phyloP scores from a whole-genome alignment of 2,113 vertebrate genomes.

The Arizona elegans region DNA sequence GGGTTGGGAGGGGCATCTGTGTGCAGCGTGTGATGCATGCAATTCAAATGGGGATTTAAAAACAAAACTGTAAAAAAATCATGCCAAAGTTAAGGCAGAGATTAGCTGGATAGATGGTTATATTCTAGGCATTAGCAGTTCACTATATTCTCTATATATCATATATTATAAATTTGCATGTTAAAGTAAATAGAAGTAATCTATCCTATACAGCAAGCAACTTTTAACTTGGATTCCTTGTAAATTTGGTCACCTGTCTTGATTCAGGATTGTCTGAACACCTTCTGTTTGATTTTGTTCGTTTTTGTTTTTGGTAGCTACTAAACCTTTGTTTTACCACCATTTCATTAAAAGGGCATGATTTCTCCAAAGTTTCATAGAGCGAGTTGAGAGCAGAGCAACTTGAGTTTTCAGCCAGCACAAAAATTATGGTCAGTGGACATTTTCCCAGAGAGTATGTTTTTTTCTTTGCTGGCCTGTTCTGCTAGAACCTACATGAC shows the following conservation, averaged over 20 bases:
- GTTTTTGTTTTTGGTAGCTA: background rate
- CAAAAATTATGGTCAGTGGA: background rate
- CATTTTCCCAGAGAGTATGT: background rate
- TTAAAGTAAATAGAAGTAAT: constrained; percentile 38
- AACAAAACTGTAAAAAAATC: constrained; percentile 33
- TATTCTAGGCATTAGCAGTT: constrained; percentile 43
- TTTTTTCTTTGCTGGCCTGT: constrained; percentile 9
- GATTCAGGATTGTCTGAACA: constrained; percentile 27
- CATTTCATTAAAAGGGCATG: constrained; percentile 14
- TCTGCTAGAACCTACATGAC: background rate
- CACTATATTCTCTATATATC: constrained; percentile 44
- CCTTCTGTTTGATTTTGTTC: constrained; percentile 28
- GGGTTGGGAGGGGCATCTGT: constrained; percentile 34
- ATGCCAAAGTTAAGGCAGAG: constrained; percentile 44
- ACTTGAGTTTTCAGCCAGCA: constrained; percentile 4
- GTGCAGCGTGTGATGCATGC: constrained; percentile 41
- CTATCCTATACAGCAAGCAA: constrained; percentile 33
- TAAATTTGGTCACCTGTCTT: constrained; percentile 34
- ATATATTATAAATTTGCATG: constrained; percentile 45
- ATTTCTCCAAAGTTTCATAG: constrained; percentile 20
- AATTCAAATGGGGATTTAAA: constrained; percentile 54
- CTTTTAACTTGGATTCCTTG: constrained; percentile 32
- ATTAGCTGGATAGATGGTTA: constrained; percentile 37
- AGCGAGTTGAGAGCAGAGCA: constrained; percentile 13
- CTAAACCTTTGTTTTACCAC: constrained; percentile 8